phyloP scores from a whole-genome alignment of 2,888 invertebrate genomes.

The Quadroppia sp. region DNA sequence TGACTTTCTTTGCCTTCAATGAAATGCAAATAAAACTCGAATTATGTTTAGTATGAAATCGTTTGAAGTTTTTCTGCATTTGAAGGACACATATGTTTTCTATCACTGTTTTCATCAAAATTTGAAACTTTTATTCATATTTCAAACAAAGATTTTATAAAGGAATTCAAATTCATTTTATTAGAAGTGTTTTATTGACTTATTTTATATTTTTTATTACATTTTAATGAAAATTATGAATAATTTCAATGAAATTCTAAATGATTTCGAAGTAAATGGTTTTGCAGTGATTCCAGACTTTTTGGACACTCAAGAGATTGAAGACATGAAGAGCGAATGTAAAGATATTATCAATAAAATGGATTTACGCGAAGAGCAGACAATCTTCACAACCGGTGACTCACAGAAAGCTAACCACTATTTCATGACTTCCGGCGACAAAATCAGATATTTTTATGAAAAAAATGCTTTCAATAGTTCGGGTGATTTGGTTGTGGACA shows the following conservation, averaged over 20 bases:
- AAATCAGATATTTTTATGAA: slow-evolving; percentile 88
- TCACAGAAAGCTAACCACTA: slow-evolving; percentile 65
- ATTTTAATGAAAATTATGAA: not conserved
- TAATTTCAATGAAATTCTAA: not conserved
- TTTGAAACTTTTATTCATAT: too few species aligned
- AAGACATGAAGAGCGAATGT: slow-evolving; percentile 39
- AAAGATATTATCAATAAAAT: slow-evolving; percentile 37
- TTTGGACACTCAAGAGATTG: slow-evolving; percentile 39
- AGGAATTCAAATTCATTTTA: too few species aligned
- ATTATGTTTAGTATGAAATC: too few species aligned
- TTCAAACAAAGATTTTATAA: not conserved
- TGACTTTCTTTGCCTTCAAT: too few species aligned
- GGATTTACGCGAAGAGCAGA: slow-evolving; percentile 7
- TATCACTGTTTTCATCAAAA: too few species aligned
- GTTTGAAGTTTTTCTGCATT: too few species aligned
- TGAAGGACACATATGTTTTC: too few species aligned
- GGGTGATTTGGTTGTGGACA: slow-evolving; percentile 59
- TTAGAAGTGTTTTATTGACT: too few species aligned
- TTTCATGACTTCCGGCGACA: slow-evolving; percentile 86
- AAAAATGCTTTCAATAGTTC: slow-evolving; percentile 62
- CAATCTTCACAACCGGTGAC: slow-evolving; percentile 32
- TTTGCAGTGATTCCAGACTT: slow-evolving; percentile 46
- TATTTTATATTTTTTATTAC: too few species aligned
- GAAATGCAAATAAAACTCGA: too few species aligned
- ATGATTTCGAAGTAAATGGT: slow-evolving; percentile 43